Evolutionary conservation across 2,888 invertebrate genomes (phyloP), one percentile per base, ranked within the genome.

Genomic region (Amphiduros pacificus): DNA sequence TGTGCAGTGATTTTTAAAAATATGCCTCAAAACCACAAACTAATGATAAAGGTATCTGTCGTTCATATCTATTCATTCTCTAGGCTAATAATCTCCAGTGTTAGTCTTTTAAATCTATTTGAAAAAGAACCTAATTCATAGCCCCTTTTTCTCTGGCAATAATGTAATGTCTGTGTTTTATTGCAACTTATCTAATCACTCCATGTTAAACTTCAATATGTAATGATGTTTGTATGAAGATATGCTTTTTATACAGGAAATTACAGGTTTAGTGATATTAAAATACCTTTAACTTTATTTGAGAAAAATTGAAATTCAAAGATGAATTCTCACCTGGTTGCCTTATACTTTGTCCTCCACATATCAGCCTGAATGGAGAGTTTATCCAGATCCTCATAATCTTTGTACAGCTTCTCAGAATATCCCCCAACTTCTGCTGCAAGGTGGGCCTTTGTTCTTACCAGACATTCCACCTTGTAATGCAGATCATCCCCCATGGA

Each of bases 311-410:
- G 9, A 9, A 36, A 17, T 27, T 27, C 17, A 24, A 27, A 9
- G n/a, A 9, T 49, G 9, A 49, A 9, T 14, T 41, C 55, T 55
- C 24, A 91, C 91, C 91, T 92, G 85, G 93, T 93, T 27, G 96
- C 95, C 72, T 95, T 85, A 83, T 94, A 97, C 87, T 96, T 97
- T 79, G 94, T 94, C 67, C 94, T 87, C 95, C 95, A 97, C 55
- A 96, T 93, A 85, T 97, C 95, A 79, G 94, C 93, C 77, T 95
- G 94, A 0, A 95, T 93, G 22, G 93, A 91, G 40, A 96, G 84
- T 87, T 91, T 92, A 80, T 97, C 96, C 2, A 93, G 91, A 84
- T 94, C 92, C 81, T 96, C 95, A 84, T 92, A 92, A 82, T 94
- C 83, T 28, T 80, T 76, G 17, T 73, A 65, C 58, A 94, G 85